Base-by-base conservation (phyloP, 2,797 vertebrate genomes). In the Lepus oiostolus region DNA sequence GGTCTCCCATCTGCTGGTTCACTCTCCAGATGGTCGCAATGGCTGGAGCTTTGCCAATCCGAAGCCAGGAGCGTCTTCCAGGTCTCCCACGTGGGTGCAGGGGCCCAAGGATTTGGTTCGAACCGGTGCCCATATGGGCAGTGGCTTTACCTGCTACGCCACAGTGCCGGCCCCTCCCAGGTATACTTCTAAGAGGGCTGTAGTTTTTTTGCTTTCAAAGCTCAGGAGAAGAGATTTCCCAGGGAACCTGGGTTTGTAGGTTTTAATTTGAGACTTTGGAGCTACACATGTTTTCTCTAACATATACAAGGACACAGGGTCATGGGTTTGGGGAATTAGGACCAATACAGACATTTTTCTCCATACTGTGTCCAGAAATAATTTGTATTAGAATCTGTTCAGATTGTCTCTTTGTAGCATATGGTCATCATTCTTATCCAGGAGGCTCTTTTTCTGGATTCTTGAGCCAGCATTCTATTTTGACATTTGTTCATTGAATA, bases 251-350 rank as follows among this genome's bases (percentile, higher is more conserved):
- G 26, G 47, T 52, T 87, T 80, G 63, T 86, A 68, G 8, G 16
- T 87, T 90, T 75, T 80, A 24, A 83, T 60, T 81, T 52, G 42
- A 80, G 30, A 63, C 28, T 84, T 93, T 87, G 42, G 47, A 35
- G 77, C 30, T 50, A 85, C 17, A 92, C n/a, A 7, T 38, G 12
- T 21, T 1, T 65, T 87, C 22, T 14, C 50, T 54, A 24, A n/a
- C 12, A 30, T 28, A 5, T 6, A 12, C 63, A 87, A 77, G 58
- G 42, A 76, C n/a, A 7, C 10, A 3, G 32, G 3, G 35, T 68
- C 76, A 30, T 19, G 19, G 7, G 24, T 96, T 88, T 63, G 16
- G 38, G 5, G 63, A 52, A 84, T 4, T 26, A 84, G 2, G 24
- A 47, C 14, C 50, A 32, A 91, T 67, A 89, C 50, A 50, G 13